Evolutionary conservation across 2,113 vertebrate species (phyloP).

Genomic region (Lepus timidus): DNA sequence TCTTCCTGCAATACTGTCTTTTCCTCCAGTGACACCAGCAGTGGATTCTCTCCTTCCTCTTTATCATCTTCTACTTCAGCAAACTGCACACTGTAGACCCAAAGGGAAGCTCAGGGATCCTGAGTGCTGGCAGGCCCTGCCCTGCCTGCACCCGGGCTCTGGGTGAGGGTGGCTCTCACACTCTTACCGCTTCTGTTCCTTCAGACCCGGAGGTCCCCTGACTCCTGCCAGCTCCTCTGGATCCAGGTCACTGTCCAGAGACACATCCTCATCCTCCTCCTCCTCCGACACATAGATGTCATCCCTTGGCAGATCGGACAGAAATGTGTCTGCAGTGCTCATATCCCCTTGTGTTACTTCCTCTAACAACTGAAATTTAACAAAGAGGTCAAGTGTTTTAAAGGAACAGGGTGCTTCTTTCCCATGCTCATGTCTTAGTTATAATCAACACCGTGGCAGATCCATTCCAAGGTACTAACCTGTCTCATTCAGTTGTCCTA

Average conservation of each 20-base stretch:
- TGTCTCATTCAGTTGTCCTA: not conserved
- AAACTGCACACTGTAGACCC: slow-evolving; percentile 27
- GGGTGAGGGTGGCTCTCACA: not conserved
- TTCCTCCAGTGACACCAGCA: slow-evolving; percentile 93
- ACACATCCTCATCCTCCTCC: slow-evolving; percentile 83
- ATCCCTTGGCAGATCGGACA: slow-evolving; percentile 83
- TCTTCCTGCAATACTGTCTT: slow-evolving; percentile 90
- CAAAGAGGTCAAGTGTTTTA: not conserved
- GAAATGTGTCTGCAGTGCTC: slow-evolving; percentile 90
- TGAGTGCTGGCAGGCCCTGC: not conserved
- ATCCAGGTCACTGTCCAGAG: slow-evolving; percentile 95
- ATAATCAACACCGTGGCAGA: not conserved
- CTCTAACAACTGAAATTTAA: slow-evolving; percentile 87
- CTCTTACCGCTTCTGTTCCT: slow-evolving; percentile 73
- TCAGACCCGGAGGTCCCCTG: slow-evolving; percentile 81
- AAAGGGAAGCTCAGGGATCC: not conserved
- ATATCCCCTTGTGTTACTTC: slow-evolving; percentile 94
- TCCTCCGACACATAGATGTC: slow-evolving; percentile 92
- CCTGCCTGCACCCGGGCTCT: not conserved
- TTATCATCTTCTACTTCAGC: slow-evolving; percentile 81
- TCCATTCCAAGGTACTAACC: not conserved
- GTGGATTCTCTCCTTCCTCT: slow-evolving; percentile 86
- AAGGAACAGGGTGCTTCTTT: not conserved
- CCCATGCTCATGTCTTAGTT: not conserved
- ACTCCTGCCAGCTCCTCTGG: slow-evolving; percentile 93